A percentile compares a stretch with the other conserved stretches of the same genome.
Conservation (phyloP, 2,797 vertebrate genomes). For the Sebastes miniatus region DNA sequence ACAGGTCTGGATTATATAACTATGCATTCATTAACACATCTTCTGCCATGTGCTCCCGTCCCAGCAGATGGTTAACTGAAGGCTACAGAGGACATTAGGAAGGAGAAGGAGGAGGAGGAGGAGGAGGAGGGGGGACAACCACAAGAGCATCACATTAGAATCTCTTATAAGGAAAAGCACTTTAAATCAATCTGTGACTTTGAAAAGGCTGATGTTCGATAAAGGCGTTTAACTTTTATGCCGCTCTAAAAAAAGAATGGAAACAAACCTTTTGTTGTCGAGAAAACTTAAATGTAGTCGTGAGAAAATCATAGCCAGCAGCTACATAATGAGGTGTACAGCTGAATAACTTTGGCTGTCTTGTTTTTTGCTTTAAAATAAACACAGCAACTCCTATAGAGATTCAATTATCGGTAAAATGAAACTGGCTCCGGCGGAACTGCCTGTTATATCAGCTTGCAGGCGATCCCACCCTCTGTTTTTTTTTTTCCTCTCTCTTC, state of each 20-base stretch:
- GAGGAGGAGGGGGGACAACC: neutral
- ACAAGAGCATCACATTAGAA: conserved; percentile 33
- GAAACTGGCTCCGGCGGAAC: conserved; percentile 8
- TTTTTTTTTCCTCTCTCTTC: neutral
- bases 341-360: neutral
- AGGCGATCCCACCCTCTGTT: neutral
- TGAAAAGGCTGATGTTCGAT: conserved; percentile 1
- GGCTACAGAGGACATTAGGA: conserved; percentile 39
- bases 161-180: conserved; percentile 7
- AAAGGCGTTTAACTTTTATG: neutral
- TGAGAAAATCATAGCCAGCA: neutral
- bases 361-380: conserved; percentile 18
- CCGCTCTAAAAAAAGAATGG: neutral
- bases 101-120: neutral
- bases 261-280: neutral
- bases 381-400: neutral
- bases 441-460: conserved; percentile 9
- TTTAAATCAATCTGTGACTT: conserved; percentile 41
- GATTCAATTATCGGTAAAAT: conserved; percentile 23
- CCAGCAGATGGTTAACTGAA: conserved; percentile 68
- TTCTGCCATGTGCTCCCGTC: conserved; percentile 45
- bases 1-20: conserved; percentile 67
- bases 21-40: conserved; percentile 67
- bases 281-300: neutral
- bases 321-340: neutral